Evolutionary conservation across 1,140 invertebrate species (phyloP), one percentile per base, ranked within the genome.

Genomic region (Saccostrea glomerata): DNA sequence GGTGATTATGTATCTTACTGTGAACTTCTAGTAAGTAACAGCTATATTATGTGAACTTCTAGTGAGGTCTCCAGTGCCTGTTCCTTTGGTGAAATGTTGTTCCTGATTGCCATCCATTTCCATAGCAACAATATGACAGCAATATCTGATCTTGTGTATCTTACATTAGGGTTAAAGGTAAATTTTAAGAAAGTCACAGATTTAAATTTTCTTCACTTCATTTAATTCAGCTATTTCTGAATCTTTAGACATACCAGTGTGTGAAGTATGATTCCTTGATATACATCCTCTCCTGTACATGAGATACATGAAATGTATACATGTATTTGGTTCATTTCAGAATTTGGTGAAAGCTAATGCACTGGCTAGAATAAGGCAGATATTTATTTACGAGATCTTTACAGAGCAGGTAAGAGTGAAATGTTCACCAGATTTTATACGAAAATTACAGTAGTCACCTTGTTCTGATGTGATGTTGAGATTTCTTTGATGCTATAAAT

Each of bases 351-450:
- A 98, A 85, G 97, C 98, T 0, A 99, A 98, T 93, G 98, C 98
- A 92, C 96, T 99, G 90, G 97, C 97, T 0, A 96, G 98, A 84
- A 98, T 99, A 95, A 98, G 98, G 93, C 97, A 98, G 92, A 98
- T 99, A 54, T 99, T 99, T 92, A 99, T 98, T 2, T 98, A 98
- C 92, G 98, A 99, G 94, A 98, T 99, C 90, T 99, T 99, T 94
- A 99, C 98, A 1, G 98, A 99, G 95, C 98, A 99, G 96, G 97
- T 97, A 96, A 92, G 17, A 23, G 25, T 84, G n/a, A 30, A 88
- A 6, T 30, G 11, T 56, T 55, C 5, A 55, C 82, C 7, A 20
- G 47, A 36, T 36, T 36, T 36, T 36, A 36, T 36, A 36, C 0
- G 30, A 36, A 36, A 36, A 36, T 36, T 36, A 36, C 30, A 36